A percentile compares a stretch with the other conserved stretches of the same genome.
These are phyloP conservation scores for Pseudachorutes palmiensis DNA, from an alignment of 1,140 invertebrate genomes.

Conservation along the genomic window DNA sequence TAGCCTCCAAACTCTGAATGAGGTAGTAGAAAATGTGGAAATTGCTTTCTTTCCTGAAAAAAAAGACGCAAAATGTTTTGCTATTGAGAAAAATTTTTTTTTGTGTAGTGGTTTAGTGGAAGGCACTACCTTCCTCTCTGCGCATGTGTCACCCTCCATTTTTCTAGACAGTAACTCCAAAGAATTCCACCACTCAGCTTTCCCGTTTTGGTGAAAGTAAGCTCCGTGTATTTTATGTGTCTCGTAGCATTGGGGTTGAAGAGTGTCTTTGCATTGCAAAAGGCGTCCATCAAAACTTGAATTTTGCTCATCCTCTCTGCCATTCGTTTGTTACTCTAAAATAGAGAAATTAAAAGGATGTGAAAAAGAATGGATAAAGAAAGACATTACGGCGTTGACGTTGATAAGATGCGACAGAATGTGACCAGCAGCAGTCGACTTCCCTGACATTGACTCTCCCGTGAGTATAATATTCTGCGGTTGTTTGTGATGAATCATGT, in stretches of 20 bases:
- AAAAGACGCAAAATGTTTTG: no score
- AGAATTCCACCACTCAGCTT: slow-evolving; percentile 78
- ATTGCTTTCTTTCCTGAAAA: slow-evolving; percentile 65
- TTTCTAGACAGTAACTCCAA: slow-evolving; percentile 77
- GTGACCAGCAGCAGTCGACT: slow-evolving; percentile 66
- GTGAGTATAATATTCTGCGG: slow-evolving; percentile 70
- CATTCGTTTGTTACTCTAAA: slow-evolving; percentile 47
- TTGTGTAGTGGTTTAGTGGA: no score
- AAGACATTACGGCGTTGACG: slow-evolving; percentile 25
- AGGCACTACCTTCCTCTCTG: not conserved
- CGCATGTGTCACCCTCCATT: slow-evolving; percentile 65
- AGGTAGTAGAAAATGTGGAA: slow-evolving; percentile 86
- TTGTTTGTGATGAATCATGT: slow-evolving; percentile 70
- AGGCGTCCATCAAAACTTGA: slow-evolving; percentile 65
- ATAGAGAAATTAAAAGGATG: no score
- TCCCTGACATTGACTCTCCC: slow-evolving; percentile 73
- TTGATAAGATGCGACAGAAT: slow-evolving; percentile 58
- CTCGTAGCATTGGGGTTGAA: slow-evolving; percentile 79
- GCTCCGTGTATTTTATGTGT: slow-evolving; percentile 70
- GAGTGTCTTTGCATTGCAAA: slow-evolving; percentile 74
- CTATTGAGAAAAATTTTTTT: no score
- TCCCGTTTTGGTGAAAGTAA: slow-evolving; percentile 73
- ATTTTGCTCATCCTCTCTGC: slow-evolving; percentile 62
- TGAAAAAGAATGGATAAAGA: slow-evolving; percentile 18
- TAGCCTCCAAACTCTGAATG: slow-evolving; percentile 65